Evolutionary conservation across 2,888 invertebrate genomes (phyloP).

Genomic region (Drosophila anomalata): DNA sequence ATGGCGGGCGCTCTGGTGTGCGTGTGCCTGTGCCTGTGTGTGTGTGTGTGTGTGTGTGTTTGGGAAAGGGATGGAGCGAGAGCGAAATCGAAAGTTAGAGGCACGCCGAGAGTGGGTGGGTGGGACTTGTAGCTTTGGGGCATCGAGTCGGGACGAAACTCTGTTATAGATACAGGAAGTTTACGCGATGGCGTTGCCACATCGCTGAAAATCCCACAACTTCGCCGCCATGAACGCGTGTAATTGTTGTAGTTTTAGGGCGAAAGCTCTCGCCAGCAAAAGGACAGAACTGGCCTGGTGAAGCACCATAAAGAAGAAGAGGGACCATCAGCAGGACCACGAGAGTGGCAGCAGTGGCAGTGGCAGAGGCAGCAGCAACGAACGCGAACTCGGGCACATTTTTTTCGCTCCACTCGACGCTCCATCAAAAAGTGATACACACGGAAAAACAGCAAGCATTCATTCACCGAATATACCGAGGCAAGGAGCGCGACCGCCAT

Average conservation of each 20-base stretch:
- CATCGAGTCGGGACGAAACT: constrained; percentile 31
- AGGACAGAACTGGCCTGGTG: constrained; percentile 41
- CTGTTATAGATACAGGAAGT: constrained; percentile 71
- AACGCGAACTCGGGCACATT: constrained; percentile 35
- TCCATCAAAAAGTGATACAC: constrained; percentile 76
- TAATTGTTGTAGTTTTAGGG: constrained; percentile 25
- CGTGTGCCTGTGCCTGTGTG: constrained; percentile 17
- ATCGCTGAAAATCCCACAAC: constrained; percentile 27
- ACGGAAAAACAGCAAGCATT: constrained; percentile 80
- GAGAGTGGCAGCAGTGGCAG: constrained; percentile 26
- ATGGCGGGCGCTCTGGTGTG: constrained; percentile 18
- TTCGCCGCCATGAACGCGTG: constrained; percentile 24
- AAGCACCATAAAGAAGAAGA: constrained; percentile 32
- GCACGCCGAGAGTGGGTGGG: constrained; percentile 15
- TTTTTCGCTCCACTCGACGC: constrained; percentile 43
- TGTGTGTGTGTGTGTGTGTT: constrained; percentile 5
- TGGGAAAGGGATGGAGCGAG: constrained; percentile 19
- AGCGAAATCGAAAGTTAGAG: constrained; percentile 30
- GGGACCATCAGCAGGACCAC: constrained; percentile 35
- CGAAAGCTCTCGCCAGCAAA: constrained; percentile 45
- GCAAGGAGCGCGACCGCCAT: constrained; percentile 43
- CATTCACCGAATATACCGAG: constrained; percentile 70
- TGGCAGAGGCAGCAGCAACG: constrained; percentile 37
- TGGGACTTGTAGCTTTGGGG: constrained; percentile 66
- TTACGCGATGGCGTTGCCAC: constrained; percentile 62